Conservation (phyloP, 2,888 invertebrate genomes). For the Torymus aiolomorphi region DNA sequence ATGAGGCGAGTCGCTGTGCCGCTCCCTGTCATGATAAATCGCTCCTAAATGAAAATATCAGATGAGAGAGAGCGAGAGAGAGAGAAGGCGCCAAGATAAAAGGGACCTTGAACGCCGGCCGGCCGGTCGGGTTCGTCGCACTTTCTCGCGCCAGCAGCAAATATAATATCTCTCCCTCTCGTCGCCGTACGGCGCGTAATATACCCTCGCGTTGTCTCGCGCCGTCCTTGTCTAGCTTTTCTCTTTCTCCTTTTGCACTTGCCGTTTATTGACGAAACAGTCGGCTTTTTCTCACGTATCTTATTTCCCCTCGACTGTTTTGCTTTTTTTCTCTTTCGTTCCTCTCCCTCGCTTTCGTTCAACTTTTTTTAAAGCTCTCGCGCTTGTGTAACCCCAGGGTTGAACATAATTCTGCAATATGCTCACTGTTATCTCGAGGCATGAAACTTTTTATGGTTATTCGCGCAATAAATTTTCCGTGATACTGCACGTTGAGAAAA, state of each 20-base stretch:
- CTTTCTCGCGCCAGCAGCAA: constrained; percentile 43
- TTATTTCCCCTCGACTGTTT: constrained; percentile 5
- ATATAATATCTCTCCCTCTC: constrained; percentile 42
- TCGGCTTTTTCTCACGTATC: constrained; percentile 37
- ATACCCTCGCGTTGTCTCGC: background rate
- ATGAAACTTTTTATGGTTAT: background rate
- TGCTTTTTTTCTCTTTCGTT: constrained; percentile 1
- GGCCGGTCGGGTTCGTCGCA: constrained; percentile 52
- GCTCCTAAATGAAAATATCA: constrained; percentile 56
- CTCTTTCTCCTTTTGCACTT: too few relatives aligned
- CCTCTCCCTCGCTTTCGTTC: background rate
- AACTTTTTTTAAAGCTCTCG: too few relatives aligned
- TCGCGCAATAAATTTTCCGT: too few relatives aligned
- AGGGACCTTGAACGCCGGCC: constrained; percentile 51
- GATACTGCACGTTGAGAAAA: too few relatives aligned
- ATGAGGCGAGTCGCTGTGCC: constrained; percentile 29
- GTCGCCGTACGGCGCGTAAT: too few relatives aligned
- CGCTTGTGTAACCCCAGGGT: background rate
- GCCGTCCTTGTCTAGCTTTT: constrained; percentile 32
- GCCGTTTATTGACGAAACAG: constrained; percentile 54
- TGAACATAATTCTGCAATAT: background rate
- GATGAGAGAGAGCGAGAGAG: constrained; percentile 17
- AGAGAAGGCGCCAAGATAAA: constrained; percentile 50
- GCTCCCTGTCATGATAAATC: constrained; percentile 49
- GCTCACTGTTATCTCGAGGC: constrained; percentile 6